Base-by-base conservation (phyloP, 1,140 invertebrate species). In the Microplitis demolitor region DNA sequence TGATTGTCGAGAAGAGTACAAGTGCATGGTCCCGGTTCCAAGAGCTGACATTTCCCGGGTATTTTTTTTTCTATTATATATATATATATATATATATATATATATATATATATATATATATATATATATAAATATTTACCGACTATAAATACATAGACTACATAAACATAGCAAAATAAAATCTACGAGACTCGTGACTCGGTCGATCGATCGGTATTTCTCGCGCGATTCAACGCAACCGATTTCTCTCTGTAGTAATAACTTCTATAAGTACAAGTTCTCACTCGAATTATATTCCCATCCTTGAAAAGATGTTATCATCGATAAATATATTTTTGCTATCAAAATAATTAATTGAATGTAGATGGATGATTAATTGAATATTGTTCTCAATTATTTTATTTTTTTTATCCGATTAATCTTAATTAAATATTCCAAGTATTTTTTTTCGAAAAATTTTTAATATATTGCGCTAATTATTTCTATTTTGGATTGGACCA, bases 11-110 rank as follows among this genome's bases (percentile, higher is more conserved):
- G 66, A 33, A 63, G 68, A 73, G 72, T 73, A 54, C 72, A 73
- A 73, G 72, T 73, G 72, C 72, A 73, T 33, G 72, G 39, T 63
- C 66, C 58, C 72, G 53, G 63, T 69, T 39, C 45, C 24, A 53
- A 37, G 50, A 31, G 33, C 63, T 66, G 64, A 54, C 60, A 34
- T 60, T 61, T 16, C 37, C 45, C 39, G n/a, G 5, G 39, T 45
- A 9, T 24, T 53, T 31, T 6, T 50, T 51, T 64, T 39, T 3
- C 4, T 5, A n/a, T n/a, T 54, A 16, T 54, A 13, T n/a, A n/a
- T 4, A n/a, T 54, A 54, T 54, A n/a, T n/a, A n/a, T n/a, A n/a
- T n/a, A n/a, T n/a, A n/a, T n/a, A n/a, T n/a, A n/a, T n/a, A 13
- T n/a, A 54, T 4, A 54, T 13, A 4, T 11, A 13, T 11, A 0